Base-by-base conservation (phyloP, 2,888 invertebrate genomes). In the Philereme vetulata region DNA sequence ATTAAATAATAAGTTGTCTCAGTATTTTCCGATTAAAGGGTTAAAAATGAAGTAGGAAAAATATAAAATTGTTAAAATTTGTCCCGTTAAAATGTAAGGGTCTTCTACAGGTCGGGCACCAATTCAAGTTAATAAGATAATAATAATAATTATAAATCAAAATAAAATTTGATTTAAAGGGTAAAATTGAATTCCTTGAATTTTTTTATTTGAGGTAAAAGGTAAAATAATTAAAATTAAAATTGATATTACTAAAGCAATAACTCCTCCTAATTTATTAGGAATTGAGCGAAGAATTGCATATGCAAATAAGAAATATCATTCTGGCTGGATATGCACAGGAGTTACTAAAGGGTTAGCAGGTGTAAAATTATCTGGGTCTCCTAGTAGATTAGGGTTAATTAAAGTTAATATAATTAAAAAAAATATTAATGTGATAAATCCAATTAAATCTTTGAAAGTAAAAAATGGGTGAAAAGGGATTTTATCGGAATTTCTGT, bases 231-330 rank as follows among this genome's bases (percentile, higher is more conserved):
- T 85, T 87, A 96, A 86, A 87, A 96, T 94, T 75, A 94, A 76
- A 89, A 96, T 95, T 63, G 95, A 95, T 81, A 94, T 72, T 0
- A 94, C 65, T 88, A 96, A 76, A 0, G 94, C 94, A 75, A 95
- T 86, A 49, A 96, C 96, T 65, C 96, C 96, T 54, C 96, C 95
- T 88, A 96, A 78, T 93, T 96, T 96, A 90, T 95, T 96, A 5
- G 96, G 96, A 60, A 96, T 95, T 43, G 96, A 95, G 34, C 96
- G 96, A 76, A 96, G 71, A 91, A 96, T 96, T 11, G 96, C 95
- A 84, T 96, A 96, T 9, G 96, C 96, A 93, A 96, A 96, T 92
- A 96, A 82, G 76, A 96, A 97, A 82, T 96, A 96, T 94, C 96
- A 96, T 94, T 97, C 96, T 48, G 96, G 96, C 93, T 96, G 95